A percentile compares a stretch with the other conserved stretches of the same genome.
phyloP scores from a whole-genome alignment of 2,113 vertebrate species.

The Carollia perspicillata region DNA sequence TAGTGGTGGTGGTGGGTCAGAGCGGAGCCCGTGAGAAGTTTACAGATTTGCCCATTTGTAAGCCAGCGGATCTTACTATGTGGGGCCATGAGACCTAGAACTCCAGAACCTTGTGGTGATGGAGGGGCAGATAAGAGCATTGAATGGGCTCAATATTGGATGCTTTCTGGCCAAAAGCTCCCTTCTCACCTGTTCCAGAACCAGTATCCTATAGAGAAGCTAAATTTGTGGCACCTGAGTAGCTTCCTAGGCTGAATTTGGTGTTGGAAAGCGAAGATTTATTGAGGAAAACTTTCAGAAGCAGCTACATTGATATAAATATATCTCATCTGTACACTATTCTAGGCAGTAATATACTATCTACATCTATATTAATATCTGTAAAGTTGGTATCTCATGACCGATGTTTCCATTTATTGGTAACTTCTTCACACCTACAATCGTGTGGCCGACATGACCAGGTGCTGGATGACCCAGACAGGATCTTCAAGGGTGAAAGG shows the following conservation, averaged over 20 bases:
- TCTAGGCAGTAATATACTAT: background rate
- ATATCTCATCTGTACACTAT: background rate
- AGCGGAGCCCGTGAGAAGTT: background rate
- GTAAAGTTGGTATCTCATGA: background rate
- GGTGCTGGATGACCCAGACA: background rate
- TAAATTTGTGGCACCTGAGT: background rate
- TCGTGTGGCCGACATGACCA: background rate
- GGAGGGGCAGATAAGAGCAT: background rate
- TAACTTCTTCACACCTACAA: background rate
- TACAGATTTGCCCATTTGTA: background rate
- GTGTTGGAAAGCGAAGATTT: background rate
- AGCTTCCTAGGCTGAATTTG: background rate
- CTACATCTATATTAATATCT: background rate
- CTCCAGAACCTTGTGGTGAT: background rate
- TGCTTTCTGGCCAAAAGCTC: background rate
- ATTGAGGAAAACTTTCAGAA: background rate
- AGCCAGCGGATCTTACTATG: background rate
- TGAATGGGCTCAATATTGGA: rapidly evolving
- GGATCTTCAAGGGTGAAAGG: background rate
- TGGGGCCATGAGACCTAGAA: background rate
- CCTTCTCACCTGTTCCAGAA: background rate
- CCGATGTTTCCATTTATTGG: background rate
- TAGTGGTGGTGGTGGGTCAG: background rate
- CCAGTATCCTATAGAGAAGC: background rate
- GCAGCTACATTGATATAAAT: background rate